A percentile compares a stretch with the other conserved stretches of the same genome.
These are phyloP conservation scores for Chromis chromis DNA, from an alignment of 2,797 vertebrate species.

Conservation along the genomic window DNA sequence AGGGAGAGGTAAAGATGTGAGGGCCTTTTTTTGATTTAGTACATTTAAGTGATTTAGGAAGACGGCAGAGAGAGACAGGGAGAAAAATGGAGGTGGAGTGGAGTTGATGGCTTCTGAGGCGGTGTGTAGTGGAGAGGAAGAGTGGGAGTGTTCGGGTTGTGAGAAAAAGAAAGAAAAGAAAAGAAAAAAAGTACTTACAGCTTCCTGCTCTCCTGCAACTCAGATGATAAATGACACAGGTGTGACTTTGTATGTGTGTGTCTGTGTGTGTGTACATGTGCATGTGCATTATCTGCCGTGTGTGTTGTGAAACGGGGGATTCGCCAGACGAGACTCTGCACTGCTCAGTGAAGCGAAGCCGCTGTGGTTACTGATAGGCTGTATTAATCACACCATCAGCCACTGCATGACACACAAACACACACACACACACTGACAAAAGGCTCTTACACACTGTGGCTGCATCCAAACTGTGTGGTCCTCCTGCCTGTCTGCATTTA, in stretches of 20 bases:
- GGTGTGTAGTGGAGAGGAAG: slow-evolving; percentile 36
- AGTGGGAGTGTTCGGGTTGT: slow-evolving; percentile 16
- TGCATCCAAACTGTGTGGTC: neutral
- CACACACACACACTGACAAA: slow-evolving; percentile 38
- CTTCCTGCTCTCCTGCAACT: slow-evolving; percentile 35
- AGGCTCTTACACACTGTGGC: slow-evolving; percentile 12
- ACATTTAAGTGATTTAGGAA: slow-evolving; percentile 50
- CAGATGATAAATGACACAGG: slow-evolving; percentile 69
- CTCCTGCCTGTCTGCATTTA: neutral
- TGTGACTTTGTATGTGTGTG: slow-evolving; percentile 12
- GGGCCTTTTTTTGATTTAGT: slow-evolving; percentile 31
- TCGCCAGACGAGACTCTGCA: slow-evolving; percentile 43
- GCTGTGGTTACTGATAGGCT: slow-evolving; percentile 65
- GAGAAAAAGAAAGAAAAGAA: slow-evolving; percentile 16
- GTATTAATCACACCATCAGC: slow-evolving; percentile 78
- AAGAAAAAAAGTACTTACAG: slow-evolving; percentile 28
- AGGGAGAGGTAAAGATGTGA: slow-evolving; percentile 30
- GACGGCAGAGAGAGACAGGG: slow-evolving; percentile 27
- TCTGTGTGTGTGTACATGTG: slow-evolving; percentile 26
- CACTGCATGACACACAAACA: slow-evolving; percentile 29
- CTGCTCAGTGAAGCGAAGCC: slow-evolving; percentile 48
- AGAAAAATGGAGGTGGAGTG: slow-evolving; percentile 45
- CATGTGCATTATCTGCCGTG: neutral
- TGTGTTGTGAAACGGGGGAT: slow-evolving; percentile 44
- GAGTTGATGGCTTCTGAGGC: slow-evolving; percentile 43